Evolutionary conservation across 1,140 invertebrate species (phyloP).

Genomic region (Uloborus diversus): DNA sequence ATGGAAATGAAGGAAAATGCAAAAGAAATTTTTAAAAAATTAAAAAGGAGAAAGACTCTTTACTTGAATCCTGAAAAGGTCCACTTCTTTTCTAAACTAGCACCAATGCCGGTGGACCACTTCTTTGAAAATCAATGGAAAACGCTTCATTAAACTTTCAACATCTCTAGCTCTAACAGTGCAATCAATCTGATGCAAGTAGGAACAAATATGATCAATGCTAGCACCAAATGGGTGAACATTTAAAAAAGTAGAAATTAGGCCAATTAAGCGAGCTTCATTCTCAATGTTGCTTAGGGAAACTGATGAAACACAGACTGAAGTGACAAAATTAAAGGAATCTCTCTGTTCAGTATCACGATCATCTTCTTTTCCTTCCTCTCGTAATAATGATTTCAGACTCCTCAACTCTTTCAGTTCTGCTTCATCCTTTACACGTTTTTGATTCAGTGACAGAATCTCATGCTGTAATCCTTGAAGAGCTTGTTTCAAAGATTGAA

Average conservation of each 20-base stretch:
- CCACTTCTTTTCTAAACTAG: conserved; percentile 81
- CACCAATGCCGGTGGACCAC: conserved; percentile 78
- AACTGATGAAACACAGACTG: too few species aligned
- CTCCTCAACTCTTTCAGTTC: conserved; percentile 63
- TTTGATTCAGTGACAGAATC: conserved; percentile 73
- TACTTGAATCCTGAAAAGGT: conserved; percentile 64
- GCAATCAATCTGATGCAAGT: conserved; percentile 79
- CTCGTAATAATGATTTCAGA: conserved; percentile 46
- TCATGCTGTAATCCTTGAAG: conserved; percentile 83
- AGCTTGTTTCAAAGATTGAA: conserved; percentile 78
- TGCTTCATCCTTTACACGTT: conserved; percentile 72
- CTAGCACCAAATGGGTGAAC: conserved; percentile 88
- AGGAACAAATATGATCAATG: conserved; percentile 81
- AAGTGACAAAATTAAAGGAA: background rate
- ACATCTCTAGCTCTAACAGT: conserved; percentile 76
- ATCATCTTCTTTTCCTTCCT: conserved; percentile 64
- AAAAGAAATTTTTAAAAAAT: too few species aligned
- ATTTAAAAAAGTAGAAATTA: conserved; percentile 85
- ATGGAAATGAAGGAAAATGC: too few species aligned
- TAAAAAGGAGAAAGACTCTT: too few species aligned
- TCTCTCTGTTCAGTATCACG: conserved; percentile 54
- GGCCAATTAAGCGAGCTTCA: conserved; percentile 65
- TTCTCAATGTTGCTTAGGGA: background rate
- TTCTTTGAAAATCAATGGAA: conserved; percentile 79
- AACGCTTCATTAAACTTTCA: conserved; percentile 77